These are phyloP conservation scores for Sebastes hubbsi DNA, from an alignment of 2,797 vertebrate species.

Conservation along the genomic window DNA sequence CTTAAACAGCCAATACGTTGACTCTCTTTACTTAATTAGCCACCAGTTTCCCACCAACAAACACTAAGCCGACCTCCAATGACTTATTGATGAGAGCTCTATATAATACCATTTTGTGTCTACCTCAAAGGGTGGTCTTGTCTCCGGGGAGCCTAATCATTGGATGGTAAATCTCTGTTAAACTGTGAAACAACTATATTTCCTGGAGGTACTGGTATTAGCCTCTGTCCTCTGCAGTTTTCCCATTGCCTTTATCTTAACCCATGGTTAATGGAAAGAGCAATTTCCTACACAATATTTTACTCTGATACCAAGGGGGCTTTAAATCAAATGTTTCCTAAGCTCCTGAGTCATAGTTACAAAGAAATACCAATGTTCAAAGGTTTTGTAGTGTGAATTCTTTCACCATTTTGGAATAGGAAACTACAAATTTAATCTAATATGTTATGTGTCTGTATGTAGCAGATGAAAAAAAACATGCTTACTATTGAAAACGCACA, in stretches of 20 bases:
- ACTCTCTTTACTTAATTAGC: conserved; percentile 54
- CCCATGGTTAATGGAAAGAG: conserved; percentile 41
- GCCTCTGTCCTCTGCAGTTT: conserved; percentile 36
- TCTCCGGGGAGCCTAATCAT: conserved; percentile 51
- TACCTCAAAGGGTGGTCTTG: conserved; percentile 39
- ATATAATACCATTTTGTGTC: conserved; percentile 44
- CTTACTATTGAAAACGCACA: not conserved
- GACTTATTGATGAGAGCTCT: conserved; percentile 64
- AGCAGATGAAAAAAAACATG: not conserved
- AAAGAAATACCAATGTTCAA: conserved; percentile 5
- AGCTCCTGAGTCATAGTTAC: conserved; percentile 21
- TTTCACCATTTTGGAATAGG: not conserved
- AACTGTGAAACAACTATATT: conserved; percentile 57
- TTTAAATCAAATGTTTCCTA: conserved; percentile 42
- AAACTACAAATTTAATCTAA: not conserved
- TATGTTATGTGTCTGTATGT: not conserved
- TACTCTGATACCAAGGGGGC: conserved; percentile 15
- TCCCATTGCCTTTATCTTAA: conserved; percentile 34
- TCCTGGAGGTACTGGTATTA: conserved; percentile 47
- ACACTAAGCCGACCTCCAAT: conserved; percentile 38
- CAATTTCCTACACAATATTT: conserved; percentile 42
- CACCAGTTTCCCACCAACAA: conserved; percentile 45
- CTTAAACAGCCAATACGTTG: conserved; percentile 54
- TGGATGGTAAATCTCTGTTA: conserved; percentile 67
- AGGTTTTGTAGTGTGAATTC: not conserved